A percentile compares a stretch with the other conserved stretches of the same genome.
These are phyloP conservation scores for Saxidomus purpurata DNA, from an alignment of 1,140 invertebrate genomes.

Conservation along the genomic window DNA sequence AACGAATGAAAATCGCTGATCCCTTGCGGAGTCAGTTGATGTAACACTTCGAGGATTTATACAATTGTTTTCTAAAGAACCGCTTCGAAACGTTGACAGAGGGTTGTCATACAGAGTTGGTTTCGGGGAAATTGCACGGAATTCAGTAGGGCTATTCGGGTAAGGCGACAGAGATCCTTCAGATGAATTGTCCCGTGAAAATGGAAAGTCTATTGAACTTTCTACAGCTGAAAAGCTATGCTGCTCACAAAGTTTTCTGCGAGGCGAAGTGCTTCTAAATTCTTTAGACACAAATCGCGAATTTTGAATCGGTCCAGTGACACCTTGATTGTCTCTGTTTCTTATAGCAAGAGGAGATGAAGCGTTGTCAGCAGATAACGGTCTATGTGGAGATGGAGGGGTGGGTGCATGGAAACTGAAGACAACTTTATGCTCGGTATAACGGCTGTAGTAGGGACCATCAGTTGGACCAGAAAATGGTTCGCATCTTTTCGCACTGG, in stretches of 20 bases:
- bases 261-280: background rate
- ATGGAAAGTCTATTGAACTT: background rate
- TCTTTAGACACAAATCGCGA: slow-evolving; percentile 6
- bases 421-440: slow-evolving; percentile 54
- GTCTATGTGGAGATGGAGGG: slow-evolving; percentile 34
- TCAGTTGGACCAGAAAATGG: slow-evolving; percentile 13
- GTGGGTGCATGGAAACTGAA: slow-evolving; percentile 37
- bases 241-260: background rate
- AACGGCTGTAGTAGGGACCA: slow-evolving; percentile 43
- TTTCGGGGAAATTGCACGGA: slow-evolving; percentile 53
- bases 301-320: background rate
- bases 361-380: background rate
- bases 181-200: background rate
- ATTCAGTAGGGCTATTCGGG: slow-evolving; percentile 26
- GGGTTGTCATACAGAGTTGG: slow-evolving; percentile 24
- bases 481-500: slow-evolving; percentile 57
- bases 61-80: slow-evolving; percentile 29
- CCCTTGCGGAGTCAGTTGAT: slow-evolving; percentile 37
- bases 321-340: background rate
- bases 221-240: background rate
- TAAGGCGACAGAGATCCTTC: slow-evolving; percentile 34
- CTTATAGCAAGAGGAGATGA: background rate
- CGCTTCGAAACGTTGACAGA: slow-evolving; percentile 27
- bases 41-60: slow-evolving; percentile 11
- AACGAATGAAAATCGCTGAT: slow-evolving; percentile 5